These are phyloP conservation scores for Cyanocitta stelleri DNA, from an alignment of 2,113 vertebrate species.

Conservation along the genomic window DNA sequence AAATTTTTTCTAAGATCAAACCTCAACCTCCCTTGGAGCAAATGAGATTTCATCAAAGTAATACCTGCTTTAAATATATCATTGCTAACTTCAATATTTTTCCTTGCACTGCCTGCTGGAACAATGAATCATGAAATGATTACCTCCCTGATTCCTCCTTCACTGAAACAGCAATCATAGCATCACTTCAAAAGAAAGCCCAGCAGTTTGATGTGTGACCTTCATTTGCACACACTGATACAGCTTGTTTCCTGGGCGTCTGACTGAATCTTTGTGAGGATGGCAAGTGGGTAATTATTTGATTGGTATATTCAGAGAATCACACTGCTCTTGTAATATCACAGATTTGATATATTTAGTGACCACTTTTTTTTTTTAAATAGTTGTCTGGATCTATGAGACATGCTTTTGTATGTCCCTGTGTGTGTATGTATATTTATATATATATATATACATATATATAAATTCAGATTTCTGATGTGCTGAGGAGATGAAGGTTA, in stretches of 20 bases:
- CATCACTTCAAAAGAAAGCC: background rate
- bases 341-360: background rate
- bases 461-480: background rate
- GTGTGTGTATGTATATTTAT: fast-evolving
- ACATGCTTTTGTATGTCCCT: background rate
- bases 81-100: background rate
- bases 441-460: background rate
- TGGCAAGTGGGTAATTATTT: background rate
- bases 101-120: conserved; percentile 6
- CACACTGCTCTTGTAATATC: background rate
- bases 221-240: background rate
- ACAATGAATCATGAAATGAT: conserved; percentile 41
- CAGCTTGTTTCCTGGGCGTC: background rate
- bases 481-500: background rate
- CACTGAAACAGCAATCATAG: background rate
- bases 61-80: background rate
- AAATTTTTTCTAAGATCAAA: background rate
- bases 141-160: background rate
- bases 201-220: background rate
- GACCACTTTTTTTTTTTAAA: background rate
- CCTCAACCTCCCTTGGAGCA: background rate
- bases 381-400: background rate
- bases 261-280: background rate
- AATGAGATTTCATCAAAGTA: background rate
- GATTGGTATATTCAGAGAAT: background rate